Percentiles rank a stretch among this genome's conserved stretches.
These are phyloP conservation scores for Macrostomum lignano DNA, from an alignment of 1,140 invertebrate genomes.

Conservation along the genomic window DNA sequence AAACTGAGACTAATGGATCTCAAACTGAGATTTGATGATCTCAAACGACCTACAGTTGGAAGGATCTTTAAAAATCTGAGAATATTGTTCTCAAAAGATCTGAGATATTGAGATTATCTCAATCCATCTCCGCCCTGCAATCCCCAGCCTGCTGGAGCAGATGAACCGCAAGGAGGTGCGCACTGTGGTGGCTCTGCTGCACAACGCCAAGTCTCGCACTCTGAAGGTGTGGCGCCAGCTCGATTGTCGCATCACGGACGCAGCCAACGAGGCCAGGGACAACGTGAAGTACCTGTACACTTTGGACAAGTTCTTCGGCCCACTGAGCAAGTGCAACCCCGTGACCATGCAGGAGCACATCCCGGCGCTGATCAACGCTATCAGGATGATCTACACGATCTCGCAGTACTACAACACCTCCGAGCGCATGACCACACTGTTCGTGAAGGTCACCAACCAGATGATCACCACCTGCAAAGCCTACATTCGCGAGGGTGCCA, in stretches of 20 bases:
- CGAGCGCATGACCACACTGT: conserved; percentile 28
- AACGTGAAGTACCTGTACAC: conserved; percentile 80
- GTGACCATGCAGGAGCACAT: conserved; percentile 32
- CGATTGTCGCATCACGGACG: conserved; percentile 27
- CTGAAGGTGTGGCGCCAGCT: conserved; percentile 24
- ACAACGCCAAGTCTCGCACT: too few relatives aligned
- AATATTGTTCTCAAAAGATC: conserved; percentile 13
- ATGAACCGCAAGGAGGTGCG: conserved; percentile 63
- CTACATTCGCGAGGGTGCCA: conserved; percentile 54
- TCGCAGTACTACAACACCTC: conserved; percentile 29
- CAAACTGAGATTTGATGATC: too few relatives aligned
- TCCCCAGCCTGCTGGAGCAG: conserved; percentile 35
- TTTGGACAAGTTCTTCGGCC: conserved; percentile 71
- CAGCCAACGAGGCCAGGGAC: conserved; percentile 57
- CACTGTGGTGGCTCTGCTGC: conserved; percentile 26
- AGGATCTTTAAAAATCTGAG: background rate
- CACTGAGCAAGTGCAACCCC: conserved; percentile 62
- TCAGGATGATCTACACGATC: conserved; percentile 28
- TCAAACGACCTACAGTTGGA: background rate
- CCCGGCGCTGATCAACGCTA: conserved; percentile 27
- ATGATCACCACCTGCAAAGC: conserved; percentile 77
- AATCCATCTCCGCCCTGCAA: conserved; percentile 25
- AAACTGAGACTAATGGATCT: too few relatives aligned
- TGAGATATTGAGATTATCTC: conserved; percentile 47
- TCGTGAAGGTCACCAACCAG: conserved; percentile 55